These are phyloP conservation scores for Leptarthrus brevirostris DNA, from an alignment of 2,888 invertebrate genomes.

Conservation along the genomic window DNA sequence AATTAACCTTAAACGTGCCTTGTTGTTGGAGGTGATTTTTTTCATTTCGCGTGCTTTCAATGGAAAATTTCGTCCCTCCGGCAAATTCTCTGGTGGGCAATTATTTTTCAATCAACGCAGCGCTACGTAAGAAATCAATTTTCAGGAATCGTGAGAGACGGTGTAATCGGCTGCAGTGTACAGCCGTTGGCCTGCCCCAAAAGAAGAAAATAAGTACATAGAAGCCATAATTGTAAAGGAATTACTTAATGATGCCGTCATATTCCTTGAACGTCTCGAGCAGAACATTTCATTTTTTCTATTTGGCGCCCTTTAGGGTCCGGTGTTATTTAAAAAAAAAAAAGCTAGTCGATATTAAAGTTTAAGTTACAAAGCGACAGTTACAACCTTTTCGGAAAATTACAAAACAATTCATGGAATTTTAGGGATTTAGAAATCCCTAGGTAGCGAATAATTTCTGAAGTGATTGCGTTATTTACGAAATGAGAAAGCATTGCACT, in stretches of 20 bases:
- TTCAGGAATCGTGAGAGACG: constrained; percentile 37
- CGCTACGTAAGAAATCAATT: constrained; percentile 52
- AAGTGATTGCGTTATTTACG: too few species aligned
- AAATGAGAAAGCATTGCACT: neutral
- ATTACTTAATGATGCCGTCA: constrained; percentile 54
- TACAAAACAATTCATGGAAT: too few species aligned
- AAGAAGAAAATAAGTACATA: constrained; percentile 8
- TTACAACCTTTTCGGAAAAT: too few species aligned
- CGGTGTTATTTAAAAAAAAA: too few species aligned
- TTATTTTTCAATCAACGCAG: constrained; percentile 54
- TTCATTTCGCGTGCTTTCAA: neutral
- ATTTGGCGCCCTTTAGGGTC: constrained; percentile 2
- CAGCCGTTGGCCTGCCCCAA: neutral
- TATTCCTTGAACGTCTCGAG: constrained; percentile 51
- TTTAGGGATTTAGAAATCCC: too few species aligned
- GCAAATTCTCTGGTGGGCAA: constrained; percentile 53
- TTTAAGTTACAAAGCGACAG: too few species aligned
- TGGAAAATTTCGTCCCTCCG: neutral
- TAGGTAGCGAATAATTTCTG: too few species aligned
- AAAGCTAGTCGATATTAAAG: too few species aligned
- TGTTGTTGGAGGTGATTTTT: constrained; percentile 3
- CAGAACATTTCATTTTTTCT: constrained; percentile 50
- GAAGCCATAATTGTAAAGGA: constrained; percentile 53
- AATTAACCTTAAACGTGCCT: constrained; percentile 48
- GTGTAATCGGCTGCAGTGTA: neutral